Base-by-base conservation (phyloP, 2,113 vertebrate species). In the Stomatorhinus ivindoensis region DNA sequence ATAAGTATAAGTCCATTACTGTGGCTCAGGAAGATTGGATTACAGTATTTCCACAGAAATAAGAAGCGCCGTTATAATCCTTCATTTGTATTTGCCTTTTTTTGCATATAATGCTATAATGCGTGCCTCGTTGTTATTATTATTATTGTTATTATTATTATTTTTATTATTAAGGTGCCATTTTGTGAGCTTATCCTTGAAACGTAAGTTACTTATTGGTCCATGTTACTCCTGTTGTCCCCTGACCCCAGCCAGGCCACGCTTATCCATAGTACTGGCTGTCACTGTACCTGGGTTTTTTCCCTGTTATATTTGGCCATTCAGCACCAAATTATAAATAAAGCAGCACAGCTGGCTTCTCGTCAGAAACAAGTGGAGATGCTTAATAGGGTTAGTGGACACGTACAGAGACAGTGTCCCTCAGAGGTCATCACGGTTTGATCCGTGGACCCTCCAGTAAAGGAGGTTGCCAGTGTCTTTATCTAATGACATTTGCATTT, bases 21-120 rank as follows among this genome's bases (percentile, higher is more conserved):
- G 85, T 87, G 48, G 24, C 50, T 87, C 50, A 47, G 82, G 82
- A 84, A 84, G 82, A n/a, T 44, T 80, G 73, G 35, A 80, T 80
- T 80, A 80, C 73, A 35, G 17, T 19, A 39, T 80, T 80, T 15
- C 15, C 69, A 80, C 61, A 31, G 61, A 69, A 69, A 69, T 31
- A 69, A 4, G 31, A 39, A 35, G 69, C 31, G 0, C 8, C 24
- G 3, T 35, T 47, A 27, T 31, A 50, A 86, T 10, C 39, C 83
- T 47, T 86, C 47, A 65, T 86, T 48, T 4, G 31, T 27, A 86
- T 47, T 85, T 46, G 42, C 21, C 19, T 85, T 27, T 24, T 24
- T 86, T 86, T 86, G 46, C 44, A 48, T 48, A 86, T 86, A 48
- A 86, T 15, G n/a, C 27, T 48, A 86, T 86, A 48, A 86, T 15